These are phyloP conservation scores for Thamnophis elegans DNA, from an alignment of 2,797 vertebrate genomes.

Conservation along the genomic window DNA sequence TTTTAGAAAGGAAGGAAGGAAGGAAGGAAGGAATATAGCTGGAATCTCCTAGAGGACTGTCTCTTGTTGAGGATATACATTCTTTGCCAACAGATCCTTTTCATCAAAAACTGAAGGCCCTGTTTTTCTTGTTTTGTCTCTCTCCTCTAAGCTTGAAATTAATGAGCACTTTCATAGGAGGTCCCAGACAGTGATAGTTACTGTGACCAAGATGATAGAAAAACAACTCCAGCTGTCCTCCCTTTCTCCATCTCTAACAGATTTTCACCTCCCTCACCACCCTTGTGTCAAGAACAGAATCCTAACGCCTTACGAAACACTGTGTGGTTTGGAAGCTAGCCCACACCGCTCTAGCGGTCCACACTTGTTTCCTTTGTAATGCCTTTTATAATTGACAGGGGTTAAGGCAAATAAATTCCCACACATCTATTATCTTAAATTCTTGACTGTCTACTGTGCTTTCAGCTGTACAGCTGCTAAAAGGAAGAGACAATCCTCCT, in stretches of 20 bases:
- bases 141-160: neutral
- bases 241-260: neutral
- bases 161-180: neutral
- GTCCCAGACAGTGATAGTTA: neutral
- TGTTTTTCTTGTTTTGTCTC: neutral
- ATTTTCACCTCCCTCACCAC: neutral
- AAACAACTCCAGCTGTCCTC: neutral
- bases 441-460: neutral
- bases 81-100: neutral
- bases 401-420: constrained; percentile 12
- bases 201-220: neutral
- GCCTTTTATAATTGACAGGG: neutral
- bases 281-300: neutral
- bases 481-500: neutral
- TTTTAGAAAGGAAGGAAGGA: neutral
- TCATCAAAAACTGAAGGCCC: neutral
- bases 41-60: neutral
- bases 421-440: neutral
- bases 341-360: neutral
- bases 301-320: neutral
- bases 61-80: neutral
- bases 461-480: neutral
- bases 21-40: neutral
- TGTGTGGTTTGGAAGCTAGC: neutral
- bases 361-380: neutral